These are phyloP conservation scores for Ormyrus labotus DNA, from an alignment of 2,888 invertebrate species.

Conservation along the genomic window DNA sequence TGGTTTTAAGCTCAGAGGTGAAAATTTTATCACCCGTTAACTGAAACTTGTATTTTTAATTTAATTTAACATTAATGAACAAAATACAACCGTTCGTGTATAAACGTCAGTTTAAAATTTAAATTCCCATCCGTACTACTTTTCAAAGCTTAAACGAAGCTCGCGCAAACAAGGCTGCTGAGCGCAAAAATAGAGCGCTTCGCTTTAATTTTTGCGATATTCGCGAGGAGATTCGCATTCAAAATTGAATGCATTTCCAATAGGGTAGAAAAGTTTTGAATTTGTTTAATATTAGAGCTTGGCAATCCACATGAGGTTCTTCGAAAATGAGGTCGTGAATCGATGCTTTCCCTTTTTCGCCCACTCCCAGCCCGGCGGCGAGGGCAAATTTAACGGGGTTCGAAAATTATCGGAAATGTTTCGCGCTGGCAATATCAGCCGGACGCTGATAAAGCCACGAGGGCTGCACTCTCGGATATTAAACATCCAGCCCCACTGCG, in stretches of 20 bases:
- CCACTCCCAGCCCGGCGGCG: not conserved
- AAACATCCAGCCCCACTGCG: constrained; percentile 55
- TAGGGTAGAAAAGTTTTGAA: constrained; percentile 24
- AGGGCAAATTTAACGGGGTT: constrained; percentile 54
- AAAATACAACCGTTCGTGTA: too few species aligned
- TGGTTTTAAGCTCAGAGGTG: too few species aligned
- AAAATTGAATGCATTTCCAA: constrained; percentile 19
- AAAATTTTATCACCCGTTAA: too few species aligned
- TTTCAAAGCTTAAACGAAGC: too few species aligned
- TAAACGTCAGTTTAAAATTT: too few species aligned
- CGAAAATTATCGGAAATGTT: constrained; percentile 64
- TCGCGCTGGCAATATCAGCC: constrained; percentile 58
- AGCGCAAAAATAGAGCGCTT: not conserved
- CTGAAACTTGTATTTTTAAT: too few species aligned
- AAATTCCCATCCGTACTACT: too few species aligned
- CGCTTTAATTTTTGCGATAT: constrained; percentile 4
- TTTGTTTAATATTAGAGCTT: constrained; percentile 11
- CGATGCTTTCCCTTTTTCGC: not conserved
- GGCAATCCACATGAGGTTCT: not conserved
- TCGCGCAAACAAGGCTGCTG: too few species aligned
- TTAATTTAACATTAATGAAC: too few species aligned
- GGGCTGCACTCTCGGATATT: constrained; percentile 61
- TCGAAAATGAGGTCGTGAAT: constrained; percentile 36
- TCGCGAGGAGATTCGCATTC: not conserved
- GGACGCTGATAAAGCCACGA: constrained; percentile 59